Evolutionary conservation across 2,113 vertebrate species (phyloP), one percentile per base, ranked within the genome.

Genomic region (Camelus dromedarius): DNA sequence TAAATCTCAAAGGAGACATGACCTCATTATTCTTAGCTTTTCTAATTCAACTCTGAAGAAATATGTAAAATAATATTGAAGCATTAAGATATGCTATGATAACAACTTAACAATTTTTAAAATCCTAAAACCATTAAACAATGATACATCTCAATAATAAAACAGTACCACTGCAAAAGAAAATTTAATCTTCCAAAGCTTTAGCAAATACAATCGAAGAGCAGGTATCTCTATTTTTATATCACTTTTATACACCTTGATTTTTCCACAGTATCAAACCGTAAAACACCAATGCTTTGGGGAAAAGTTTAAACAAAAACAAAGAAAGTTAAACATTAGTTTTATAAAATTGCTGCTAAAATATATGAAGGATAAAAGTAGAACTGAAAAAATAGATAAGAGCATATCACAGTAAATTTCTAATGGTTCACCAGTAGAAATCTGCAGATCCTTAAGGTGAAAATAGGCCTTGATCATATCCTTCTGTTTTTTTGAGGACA

Each of bases 71-170:
- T 75, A 89, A 69, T 50, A 72, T 18, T 94, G n/a, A 91, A 22
- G 28, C 2, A 82, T 42, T 50, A 94, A 77, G 28, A 67, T 75
- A 90, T 35, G 9, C 46, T 92, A 89, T n/a, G 20, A 62, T 42
- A 94, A 80, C 58, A 93, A 72, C 50, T 70, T 90, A 92, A 84
- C 10, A 86, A 42, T 54, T 83, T 92, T 82, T 88, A 91, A 95
- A 83, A n/a, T 32, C 14, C 46, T 83, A 79, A 87, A 5, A 86
- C 70, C 75, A 84, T 73, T 85, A 84, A 67, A 79, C 38, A 93
- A 30, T 28, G 79, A 88, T 32, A 94, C 1, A 92, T 30, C 6
- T 96, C 69, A 90, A 69, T 58, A 69, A 81, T 58, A 93, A 97
- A 93, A 94, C 6, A 75, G 22, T 73, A 80, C 38, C 16, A 52